Conservation (phyloP, 2,113 vertebrate genomes). For the Lutjanus erythropterus region DNA sequence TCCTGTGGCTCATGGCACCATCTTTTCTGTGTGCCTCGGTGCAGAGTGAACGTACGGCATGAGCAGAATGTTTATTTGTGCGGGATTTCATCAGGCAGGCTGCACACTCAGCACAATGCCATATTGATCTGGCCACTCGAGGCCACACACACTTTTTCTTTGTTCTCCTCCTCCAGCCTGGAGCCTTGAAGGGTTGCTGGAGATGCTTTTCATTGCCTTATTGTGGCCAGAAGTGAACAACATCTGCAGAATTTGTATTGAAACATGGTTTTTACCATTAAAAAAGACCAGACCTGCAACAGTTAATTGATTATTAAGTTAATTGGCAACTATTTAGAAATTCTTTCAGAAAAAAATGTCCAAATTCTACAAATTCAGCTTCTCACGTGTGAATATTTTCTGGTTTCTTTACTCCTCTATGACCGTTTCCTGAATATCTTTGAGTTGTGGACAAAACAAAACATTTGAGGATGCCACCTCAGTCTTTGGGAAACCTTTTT, state of each 20-base stretch:
- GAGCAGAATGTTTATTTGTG: constrained; percentile 73
- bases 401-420: no score
- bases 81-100: constrained; percentile 66
- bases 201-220: neutral
- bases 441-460: no score
- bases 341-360: no score
- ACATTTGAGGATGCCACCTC: no score
- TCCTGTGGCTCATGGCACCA: constrained; percentile 42
- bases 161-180: constrained; percentile 45
- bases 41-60: constrained; percentile 37
- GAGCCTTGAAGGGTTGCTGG: neutral
- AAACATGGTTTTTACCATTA: neutral
- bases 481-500: no score
- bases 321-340: no score
- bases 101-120: constrained; percentile 74
- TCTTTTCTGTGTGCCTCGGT: constrained; percentile 9
- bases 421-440: no score
- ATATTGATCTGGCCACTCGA: constrained; percentile 69
- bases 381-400: no score
- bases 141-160: constrained; percentile 63
- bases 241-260: neutral
- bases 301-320: no score
- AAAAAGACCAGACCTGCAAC: neutral
- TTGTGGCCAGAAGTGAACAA: neutral
- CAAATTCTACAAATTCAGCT: no score